Conservation (phyloP, 2,888 invertebrate species). For the Gnatocerus cornutus region DNA sequence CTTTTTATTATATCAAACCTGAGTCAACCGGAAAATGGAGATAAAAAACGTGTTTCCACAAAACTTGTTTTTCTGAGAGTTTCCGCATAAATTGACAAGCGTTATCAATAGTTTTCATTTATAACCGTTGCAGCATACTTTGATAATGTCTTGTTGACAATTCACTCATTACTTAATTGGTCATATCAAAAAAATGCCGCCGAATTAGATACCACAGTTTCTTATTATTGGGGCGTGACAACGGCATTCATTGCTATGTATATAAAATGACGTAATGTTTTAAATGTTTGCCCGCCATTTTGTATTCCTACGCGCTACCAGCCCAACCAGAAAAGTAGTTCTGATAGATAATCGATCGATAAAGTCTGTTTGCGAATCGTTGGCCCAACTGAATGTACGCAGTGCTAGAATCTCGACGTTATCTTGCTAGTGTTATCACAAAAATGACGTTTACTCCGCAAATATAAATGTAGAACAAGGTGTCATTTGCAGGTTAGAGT, state of each 20-base stretch:
- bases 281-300: conserved; percentile 63
- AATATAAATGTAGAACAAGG: conserved; percentile 54
- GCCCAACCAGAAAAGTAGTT: conserved; percentile 59
- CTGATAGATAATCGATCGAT: conserved; percentile 41
- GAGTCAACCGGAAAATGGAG: too few species aligned
- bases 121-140: too few species aligned
- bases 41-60: too few species aligned
- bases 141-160: not conserved
- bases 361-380: conserved; percentile 4
- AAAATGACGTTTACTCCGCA: conserved; percentile 14
- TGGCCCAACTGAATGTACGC: conserved; percentile 15
- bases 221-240: conserved; percentile 61
- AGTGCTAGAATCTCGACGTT: not conserved
- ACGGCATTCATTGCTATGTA: conserved; percentile 66
- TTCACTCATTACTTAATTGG: not conserved
- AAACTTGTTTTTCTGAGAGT: too few species aligned
- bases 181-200: conserved; percentile 25
- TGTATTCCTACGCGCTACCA: conserved; percentile 60
- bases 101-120: too few species aligned
- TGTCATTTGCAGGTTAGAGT: conserved; percentile 58
- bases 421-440: conserved; percentile 4
- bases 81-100: too few species aligned
- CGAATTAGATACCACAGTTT: conserved; percentile 3
- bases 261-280: conserved; percentile 70
- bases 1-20: not conserved